Base-by-base conservation (phyloP, 2,797 vertebrate species). In the Eupleurogrammus muticus region DNA sequence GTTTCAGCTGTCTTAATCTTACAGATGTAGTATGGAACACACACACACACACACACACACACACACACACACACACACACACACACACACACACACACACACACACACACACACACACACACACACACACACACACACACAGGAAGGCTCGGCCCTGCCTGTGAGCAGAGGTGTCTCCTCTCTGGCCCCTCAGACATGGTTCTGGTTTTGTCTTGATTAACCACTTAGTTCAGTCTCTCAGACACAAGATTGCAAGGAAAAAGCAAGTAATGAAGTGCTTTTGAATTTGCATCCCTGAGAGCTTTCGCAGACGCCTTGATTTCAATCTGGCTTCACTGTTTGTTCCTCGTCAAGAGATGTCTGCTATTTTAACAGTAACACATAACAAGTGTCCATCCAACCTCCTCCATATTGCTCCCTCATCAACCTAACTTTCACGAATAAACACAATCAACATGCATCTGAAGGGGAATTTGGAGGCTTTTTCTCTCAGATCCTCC, bases 211-310 rank as follows among this genome's bases (percentile, higher is more conserved):
- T 74, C 88, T 90, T 93, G 93, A 94, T 93, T 92, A 93, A 91
- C 80, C 90, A 92, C 91, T 93, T 90, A 87, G 88, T 90, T 89
- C 87, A 70, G 52, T 87, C 91, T 91, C 91, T 93, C 88, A 87
- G 89, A 85, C 86, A 85, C 80, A 84, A 91, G 88, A 92, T 90
- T 90, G 89, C 91, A 87, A 84, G 72, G 84, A 90, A 81, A 93
- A 90, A 85, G 87, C 74, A 78, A 87, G 80, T 93, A 93, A 93
- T 93, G 90, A 93, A 94, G 94, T 90, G 92, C 92, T 91, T 90
- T 92, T 81, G 73, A 90, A 92, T 91, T 87, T 88, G 83, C 88
- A 91, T 93, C 57, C 72, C 71, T 63, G 78, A 93, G 88, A 87
- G 88, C 83, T 59, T 79, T 64, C 52, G 52, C 87, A 70, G 90